Evolutionary conservation across 2,797 vertebrate species (phyloP).

Genomic region (Simalia tracyae): DNA sequence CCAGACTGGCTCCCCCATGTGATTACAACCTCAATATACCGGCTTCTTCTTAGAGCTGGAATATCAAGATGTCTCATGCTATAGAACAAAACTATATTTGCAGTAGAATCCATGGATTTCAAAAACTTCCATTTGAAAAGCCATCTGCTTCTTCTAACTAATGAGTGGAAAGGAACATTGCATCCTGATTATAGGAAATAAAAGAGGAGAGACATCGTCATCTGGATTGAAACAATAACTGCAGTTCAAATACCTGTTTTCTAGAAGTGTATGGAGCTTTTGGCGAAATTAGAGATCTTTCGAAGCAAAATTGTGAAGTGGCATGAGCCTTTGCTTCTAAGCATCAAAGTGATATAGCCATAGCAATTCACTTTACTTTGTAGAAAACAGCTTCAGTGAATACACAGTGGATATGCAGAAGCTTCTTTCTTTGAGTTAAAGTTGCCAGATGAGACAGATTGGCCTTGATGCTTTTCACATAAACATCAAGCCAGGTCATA

Average conservation of each 20-base stretch:
- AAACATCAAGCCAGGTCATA: background rate
- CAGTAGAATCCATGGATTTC: constrained; percentile 24
- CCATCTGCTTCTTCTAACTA: constrained; percentile 47
- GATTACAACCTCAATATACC: background rate
- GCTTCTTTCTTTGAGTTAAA: background rate
- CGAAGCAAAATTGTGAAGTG: background rate
- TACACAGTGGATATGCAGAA: background rate
- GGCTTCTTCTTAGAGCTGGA: background rate
- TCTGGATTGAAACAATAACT: background rate
- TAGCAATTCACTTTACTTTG: background rate
- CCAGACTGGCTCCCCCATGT: background rate
- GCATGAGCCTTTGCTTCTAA: background rate
- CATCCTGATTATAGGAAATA: background rate
- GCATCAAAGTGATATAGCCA: background rate
- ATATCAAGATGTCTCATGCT: background rate
- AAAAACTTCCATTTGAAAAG: constrained; percentile 31
- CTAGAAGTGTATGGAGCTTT: background rate
- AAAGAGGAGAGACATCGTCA: background rate
- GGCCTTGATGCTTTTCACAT: background rate
- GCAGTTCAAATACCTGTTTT: background rate
- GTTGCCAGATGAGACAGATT: background rate
- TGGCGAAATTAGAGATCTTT: background rate
- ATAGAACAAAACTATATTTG: background rate
- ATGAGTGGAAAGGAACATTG: background rate
- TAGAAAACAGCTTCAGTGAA: background rate